Evolutionary conservation across 2,797 vertebrate genomes (phyloP), one percentile per base, ranked within the genome.

Genomic region (Heliangelus exortis): DNA sequence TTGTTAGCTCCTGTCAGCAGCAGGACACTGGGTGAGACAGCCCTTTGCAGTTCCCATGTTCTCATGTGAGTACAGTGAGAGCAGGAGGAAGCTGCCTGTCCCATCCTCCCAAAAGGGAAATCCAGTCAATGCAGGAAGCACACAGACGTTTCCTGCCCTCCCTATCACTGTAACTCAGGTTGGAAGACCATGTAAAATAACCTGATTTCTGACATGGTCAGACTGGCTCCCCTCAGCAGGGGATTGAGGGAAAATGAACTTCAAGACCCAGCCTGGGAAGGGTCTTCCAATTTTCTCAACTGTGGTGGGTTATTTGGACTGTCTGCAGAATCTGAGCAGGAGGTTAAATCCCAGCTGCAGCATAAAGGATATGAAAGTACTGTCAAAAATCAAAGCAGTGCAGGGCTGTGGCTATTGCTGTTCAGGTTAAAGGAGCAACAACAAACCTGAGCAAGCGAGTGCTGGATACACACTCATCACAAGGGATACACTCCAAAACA

Each of bases 1-100:
- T 1, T 0, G 41, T 84, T 67, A 73, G 73, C 17, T n/a, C 0
- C 69, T 10, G 5, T 19, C 62, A 21, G 34, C 1, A 5, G 73
- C 77, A 90, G 89, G 84, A 92, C 68, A 22, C 3, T 9, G 62
- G 74, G 47, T 0, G 2, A 72, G 51, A 50, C 9, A 25, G 68
- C 20, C 57, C 48, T 51, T 86, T 50, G 71, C 4, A 1, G 41
- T 45, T 72, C 77, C 34, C 25, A 1, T 14, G 33, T 68, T 82
- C 72, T 54, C 18, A 4, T 36, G 55, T 5, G 57, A 61, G 36
- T 9, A 90, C 91, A 93, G 7, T 45, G 62, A 81, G 28, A 91
- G 57, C 73, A 79, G 71, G 31, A 69, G 65, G 36, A 39, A 83
- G 34, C 80, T 84, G 83, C 83, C 73, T 68, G 29, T 39, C 39